Conservation (phyloP, 2,113 vertebrate genomes). For the Lasiurus borealis region DNA sequence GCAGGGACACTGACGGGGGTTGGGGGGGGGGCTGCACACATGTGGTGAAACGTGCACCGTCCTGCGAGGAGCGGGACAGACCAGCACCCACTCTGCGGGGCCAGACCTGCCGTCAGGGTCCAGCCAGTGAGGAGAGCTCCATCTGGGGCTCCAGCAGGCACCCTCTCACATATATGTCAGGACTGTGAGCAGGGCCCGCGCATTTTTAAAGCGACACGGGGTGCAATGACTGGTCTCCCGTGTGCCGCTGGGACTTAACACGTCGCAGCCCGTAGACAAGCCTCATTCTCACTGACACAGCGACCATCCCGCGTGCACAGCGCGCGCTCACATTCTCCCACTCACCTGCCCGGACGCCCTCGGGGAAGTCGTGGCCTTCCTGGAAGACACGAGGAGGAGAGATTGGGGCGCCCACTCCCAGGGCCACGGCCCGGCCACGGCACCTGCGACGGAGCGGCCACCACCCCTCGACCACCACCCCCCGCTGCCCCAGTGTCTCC, state of each 20-base stretch:
- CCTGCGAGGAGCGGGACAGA: too few species aligned
- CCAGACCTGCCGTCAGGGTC: too few species aligned
- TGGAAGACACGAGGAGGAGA: slow-evolving; percentile 85
- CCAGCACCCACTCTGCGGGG: too few species aligned
- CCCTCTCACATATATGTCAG: neutral
- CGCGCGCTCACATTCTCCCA: neutral
- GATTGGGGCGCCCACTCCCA: neutral
- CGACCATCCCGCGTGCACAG: neutral
- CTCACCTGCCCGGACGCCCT: slow-evolving; percentile 96
- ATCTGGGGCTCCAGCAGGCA: too few species aligned
- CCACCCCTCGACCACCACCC: neutral
- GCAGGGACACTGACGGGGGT: too few species aligned
- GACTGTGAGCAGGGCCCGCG: neutral
- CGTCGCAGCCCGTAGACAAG: neutral
- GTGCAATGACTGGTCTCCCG: slow-evolving; percentile 3
- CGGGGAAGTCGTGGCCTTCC: slow-evolving; percentile 94
- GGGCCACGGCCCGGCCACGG: neutral
- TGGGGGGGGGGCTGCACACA: neutral
- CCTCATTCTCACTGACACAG: slow-evolving; percentile 2
- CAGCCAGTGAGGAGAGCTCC: too few species aligned
- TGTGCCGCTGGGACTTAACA: neutral
- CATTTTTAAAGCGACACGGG: neutral
- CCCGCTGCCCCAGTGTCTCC: neutral
- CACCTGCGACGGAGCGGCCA: neutral
- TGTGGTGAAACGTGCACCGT: neutral